A percentile compares a stretch with the other conserved stretches of the same genome.
phyloP scores from a whole-genome alignment of 2,888 invertebrate species.

The Apeira syringaria region DNA sequence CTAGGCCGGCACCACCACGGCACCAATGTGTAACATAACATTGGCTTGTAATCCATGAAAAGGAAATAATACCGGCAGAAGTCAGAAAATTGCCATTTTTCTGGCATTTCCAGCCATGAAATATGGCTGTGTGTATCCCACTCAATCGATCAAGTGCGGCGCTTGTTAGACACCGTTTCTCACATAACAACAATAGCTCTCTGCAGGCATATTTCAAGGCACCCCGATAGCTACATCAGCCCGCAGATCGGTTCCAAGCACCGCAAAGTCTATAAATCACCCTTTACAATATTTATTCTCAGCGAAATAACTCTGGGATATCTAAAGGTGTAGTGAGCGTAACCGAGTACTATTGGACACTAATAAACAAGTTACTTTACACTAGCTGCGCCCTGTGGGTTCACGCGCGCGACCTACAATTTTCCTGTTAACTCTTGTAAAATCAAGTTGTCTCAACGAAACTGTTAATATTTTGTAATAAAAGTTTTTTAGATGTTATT shows the following conservation, averaged over 20 bases:
- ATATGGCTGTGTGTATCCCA: slow-evolving; percentile 58
- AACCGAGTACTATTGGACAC: slow-evolving; percentile 32
- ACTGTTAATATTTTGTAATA: too few species aligned
- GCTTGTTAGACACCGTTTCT: slow-evolving; percentile 82
- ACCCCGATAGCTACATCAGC: slow-evolving; percentile 76
- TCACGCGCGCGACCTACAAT: too few species aligned
- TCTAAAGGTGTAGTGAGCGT: slow-evolving; percentile 38
- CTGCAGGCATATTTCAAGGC: slow-evolving; percentile 79
- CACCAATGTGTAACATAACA: too few species aligned
- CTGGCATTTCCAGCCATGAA: slow-evolving; percentile 64
- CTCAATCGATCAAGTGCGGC: slow-evolving; percentile 70
- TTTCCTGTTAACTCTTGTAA: too few species aligned
- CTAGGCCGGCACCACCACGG: too few species aligned
- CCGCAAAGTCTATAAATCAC: slow-evolving; percentile 76
- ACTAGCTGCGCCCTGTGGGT: too few species aligned
- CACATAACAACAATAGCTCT: slow-evolving; percentile 80
- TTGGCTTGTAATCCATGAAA: too few species aligned
- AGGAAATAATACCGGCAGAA: too few species aligned
- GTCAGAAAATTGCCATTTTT: slow-evolving; percentile 53
- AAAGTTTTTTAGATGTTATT: too few species aligned
- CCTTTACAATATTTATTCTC: slow-evolving; percentile 81
- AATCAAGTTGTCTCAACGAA: too few species aligned
- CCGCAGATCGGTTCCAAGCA: slow-evolving; percentile 66
- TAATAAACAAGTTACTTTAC: neutral
- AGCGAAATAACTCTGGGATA: slow-evolving; percentile 58